Evolutionary conservation across 2,888 invertebrate genomes (phyloP), one percentile per base, ranked within the genome.

Genomic region (Perdita meconis): DNA sequence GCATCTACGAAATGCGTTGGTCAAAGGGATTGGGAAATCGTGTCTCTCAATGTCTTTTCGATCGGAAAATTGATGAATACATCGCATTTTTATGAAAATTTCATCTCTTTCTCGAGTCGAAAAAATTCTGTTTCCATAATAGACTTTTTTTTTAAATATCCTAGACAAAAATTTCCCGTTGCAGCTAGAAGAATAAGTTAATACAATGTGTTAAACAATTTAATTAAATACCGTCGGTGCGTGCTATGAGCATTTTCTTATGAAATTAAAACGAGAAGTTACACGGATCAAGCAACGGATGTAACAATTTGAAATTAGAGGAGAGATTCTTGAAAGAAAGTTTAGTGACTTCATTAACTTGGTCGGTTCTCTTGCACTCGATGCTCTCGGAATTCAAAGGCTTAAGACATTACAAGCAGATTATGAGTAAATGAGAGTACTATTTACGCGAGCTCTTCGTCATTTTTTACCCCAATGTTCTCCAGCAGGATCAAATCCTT

Each of bases 261-360:
- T 55, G 44, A 55, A 55, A 65, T 65, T 65, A 55, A 42, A 65
- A 53, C 53, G n/a, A 42, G 44, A 34, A 65, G 42, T 55, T 55
- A 55, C 42, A 42, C 55, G n/a, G 42, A 38, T 34, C 44, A 16
- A 26, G 40, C 55, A 26, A 24, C 42, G 42, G 13, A 19, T 42
- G 42, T 55, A 42, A 53, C 65, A 65, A 26, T 44, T 19, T 44
- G 65, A 55, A 65, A 65, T 65, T 55, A 65, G 65, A 55, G 65
- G 30, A 55, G 40, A 19, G 42, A 42, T 65, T 65, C 55, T 30
- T 44, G 65, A 44, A 51, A 40, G 51, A 51, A 64, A 65, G 65
- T 65, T 65, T 65, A 65, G 53, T 30, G 55, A 56, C 55, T 65
- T 65, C 55, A 55, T 65, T 65, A 65, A 65, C 55, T 55, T 30